These are phyloP conservation scores for Theretra japonica DNA, from an alignment of 2,888 invertebrate species.

Conservation along the genomic window DNA sequence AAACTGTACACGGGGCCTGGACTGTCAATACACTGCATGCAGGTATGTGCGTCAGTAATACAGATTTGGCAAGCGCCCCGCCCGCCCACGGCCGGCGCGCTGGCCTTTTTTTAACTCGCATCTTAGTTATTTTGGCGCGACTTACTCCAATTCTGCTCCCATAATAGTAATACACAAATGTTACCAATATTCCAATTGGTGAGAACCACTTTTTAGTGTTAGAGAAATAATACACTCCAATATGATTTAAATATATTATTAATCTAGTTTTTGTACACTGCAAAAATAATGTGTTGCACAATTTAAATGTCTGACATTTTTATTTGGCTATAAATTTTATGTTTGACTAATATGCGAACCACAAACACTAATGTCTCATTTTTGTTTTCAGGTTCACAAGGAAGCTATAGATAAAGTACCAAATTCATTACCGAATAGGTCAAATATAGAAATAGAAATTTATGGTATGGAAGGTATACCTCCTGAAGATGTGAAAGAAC, in stretches of 20 bases:
- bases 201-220: slow-evolving; percentile 38
- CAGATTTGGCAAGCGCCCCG: slow-evolving; percentile 65
- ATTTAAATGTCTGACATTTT: not conserved
- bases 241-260: not conserved
- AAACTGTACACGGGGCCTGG: slow-evolving; percentile 99
- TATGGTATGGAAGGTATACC: slow-evolving; percentile 99
- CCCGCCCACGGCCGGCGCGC: slow-evolving; percentile 71
- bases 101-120: slow-evolving; percentile 70
- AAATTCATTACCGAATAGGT: slow-evolving; percentile 98
- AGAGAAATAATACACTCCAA: not conserved
- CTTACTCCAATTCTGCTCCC: slow-evolving; percentile 62
- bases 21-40: slow-evolving; percentile 99
- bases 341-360: slow-evolving; percentile 4
- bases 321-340: slow-evolving; percentile 27
- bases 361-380: slow-evolving; percentile 34
- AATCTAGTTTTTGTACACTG: too few species aligned
- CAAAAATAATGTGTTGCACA: not conserved
- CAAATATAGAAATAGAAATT: slow-evolving; percentile 99
- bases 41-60: slow-evolving; percentile 86
- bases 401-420: slow-evolving; percentile 99
- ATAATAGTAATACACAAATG: slow-evolving; percentile 58
- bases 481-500: slow-evolving; percentile 96
- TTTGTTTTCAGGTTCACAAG: slow-evolving; percentile 94
- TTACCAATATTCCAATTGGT: slow-evolving; percentile 53
- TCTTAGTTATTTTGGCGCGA: slow-evolving; percentile 76